Percentiles rank a stretch among this genome's conserved stretches.
Evolutionary conservation across 37 sponge, comb jelly and placozoan species (phyloP).

Genomic region (Theonella swinhoei): DNA sequence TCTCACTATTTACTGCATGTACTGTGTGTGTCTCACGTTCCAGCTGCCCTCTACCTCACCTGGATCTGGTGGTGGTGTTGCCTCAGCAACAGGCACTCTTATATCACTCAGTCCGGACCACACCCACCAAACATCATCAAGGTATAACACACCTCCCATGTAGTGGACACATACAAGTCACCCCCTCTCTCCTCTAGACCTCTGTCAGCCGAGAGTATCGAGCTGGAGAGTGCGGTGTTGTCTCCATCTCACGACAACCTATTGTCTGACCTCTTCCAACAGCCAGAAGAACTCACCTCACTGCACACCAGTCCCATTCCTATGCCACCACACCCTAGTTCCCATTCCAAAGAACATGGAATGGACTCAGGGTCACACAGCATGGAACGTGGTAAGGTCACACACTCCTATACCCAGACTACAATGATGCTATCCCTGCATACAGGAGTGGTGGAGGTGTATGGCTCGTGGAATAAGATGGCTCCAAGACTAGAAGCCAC

Average conservation of each 20-base stretch:
- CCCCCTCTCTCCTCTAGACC: neutral
- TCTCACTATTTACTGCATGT: too few relatives aligned
- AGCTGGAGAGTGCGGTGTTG: constrained; percentile 3
- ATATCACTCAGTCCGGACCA: neutral
- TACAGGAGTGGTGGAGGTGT: constrained; percentile 54
- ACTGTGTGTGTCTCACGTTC: neutral
- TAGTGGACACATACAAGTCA: neutral
- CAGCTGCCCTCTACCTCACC: neutral
- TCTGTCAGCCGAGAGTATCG: neutral
- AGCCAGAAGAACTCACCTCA: constrained; percentile 13
- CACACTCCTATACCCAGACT: too few relatives aligned
- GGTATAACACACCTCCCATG: too few relatives aligned
- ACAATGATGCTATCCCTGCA: neutral
- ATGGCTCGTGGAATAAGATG: constrained; percentile 58
- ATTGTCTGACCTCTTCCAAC: constrained; percentile 12
- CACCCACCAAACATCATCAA: neutral
- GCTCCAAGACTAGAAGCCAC: constrained; percentile 19
- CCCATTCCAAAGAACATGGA: neutral
- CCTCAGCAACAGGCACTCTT: neutral
- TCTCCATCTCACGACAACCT: constrained; percentile 27
- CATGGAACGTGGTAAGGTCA: neutral
- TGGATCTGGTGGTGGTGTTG: neutral
- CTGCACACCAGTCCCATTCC: constrained; percentile 27
- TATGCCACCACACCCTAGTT: constrained; percentile 14
- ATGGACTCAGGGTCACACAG: neutral